Evolutionary conservation across 2,888 invertebrate species (phyloP).

Genomic region (Diplolepis rosae): DNA sequence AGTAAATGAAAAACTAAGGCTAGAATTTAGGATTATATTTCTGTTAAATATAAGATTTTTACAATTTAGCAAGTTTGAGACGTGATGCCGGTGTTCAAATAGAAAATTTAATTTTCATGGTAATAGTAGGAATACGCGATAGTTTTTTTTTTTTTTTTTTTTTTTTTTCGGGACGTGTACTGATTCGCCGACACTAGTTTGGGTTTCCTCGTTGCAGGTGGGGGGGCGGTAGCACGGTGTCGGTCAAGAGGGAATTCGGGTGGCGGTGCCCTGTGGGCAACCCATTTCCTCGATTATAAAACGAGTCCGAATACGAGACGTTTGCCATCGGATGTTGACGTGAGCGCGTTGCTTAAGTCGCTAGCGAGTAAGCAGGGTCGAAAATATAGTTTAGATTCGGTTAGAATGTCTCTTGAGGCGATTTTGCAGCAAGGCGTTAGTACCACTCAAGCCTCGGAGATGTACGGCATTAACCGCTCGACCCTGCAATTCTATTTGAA

Average conservation of each 20-base stretch:
- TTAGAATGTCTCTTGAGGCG: slow-evolving; percentile 75
- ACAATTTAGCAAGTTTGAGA: too few relatives aligned
- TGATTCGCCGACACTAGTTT: slow-evolving; percentile 69
- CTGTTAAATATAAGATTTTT: too few relatives aligned
- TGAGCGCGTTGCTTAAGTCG: slow-evolving; percentile 70
- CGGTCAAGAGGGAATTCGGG: slow-evolving; percentile 64
- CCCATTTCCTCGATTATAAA: slow-evolving; percentile 70
- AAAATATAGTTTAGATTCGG: slow-evolving; percentile 74
- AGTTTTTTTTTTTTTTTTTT: slow-evolving; percentile 34
- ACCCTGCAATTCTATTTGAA: slow-evolving; percentile 76
- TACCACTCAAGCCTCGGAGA: slow-evolving; percentile 75
- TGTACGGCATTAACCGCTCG: slow-evolving; percentile 76
- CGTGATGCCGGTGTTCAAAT: too few relatives aligned
- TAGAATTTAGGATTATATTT: too few relatives aligned
- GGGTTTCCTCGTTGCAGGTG: slow-evolving; percentile 73
- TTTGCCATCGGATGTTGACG: slow-evolving; percentile 65
- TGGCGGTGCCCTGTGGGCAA: slow-evolving; percentile 64
- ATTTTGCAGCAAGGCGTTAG: slow-evolving; percentile 75
- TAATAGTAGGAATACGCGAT: not conserved
- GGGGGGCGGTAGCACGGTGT: slow-evolving; percentile 70
- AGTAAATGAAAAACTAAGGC: too few relatives aligned
- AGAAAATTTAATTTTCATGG: too few relatives aligned
- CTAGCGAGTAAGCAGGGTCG: slow-evolving; percentile 71
- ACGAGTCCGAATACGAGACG: slow-evolving; percentile 62
- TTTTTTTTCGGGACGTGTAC: slow-evolving; percentile 56